Percentiles rank a stretch among this genome's conserved stretches.
phyloP scores from a whole-genome alignment of 2,797 vertebrate genomes.

The Gastrophryne carolinensis region DNA sequence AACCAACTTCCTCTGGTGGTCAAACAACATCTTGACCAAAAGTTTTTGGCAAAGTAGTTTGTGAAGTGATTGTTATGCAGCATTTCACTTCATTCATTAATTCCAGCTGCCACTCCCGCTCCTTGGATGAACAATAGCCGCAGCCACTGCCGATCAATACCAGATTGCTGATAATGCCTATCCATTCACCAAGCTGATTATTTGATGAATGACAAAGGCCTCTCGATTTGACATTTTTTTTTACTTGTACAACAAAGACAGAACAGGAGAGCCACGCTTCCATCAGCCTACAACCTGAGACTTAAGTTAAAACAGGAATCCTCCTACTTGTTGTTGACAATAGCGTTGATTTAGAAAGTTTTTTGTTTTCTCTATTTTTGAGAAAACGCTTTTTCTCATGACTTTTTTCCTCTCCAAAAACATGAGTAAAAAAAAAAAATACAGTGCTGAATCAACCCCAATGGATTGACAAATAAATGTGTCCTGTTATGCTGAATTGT shows the following conservation, averaged over 20 bases:
- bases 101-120: constrained; percentile 86
- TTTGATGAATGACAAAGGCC: constrained; percentile 94
- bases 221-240: constrained; percentile 86
- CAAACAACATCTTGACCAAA: no score
- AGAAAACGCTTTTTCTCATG: no score
- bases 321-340: no score
- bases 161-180: constrained; percentile 97
- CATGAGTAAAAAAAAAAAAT: no score
- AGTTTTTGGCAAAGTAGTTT: constrained; percentile 59
- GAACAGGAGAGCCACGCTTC: constrained; percentile 61
- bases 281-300: constrained; percentile 55
- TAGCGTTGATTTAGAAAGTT: no score
- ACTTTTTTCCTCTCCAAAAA: no score
- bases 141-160: constrained; percentile 90
- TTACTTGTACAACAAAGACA: constrained; percentile 70
- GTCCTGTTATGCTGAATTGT: no score
- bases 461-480: no score
- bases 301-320: constrained; percentile 58
- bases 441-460: no score
- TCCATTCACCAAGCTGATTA: constrained; percentile 94
- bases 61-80: constrained; percentile 87
- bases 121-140: constrained; percentile 93
- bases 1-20: no score
- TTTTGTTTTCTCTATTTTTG: no score
- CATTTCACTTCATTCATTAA: constrained; percentile 96